Base-by-base conservation (phyloP, 30 jellyfish, hydroid and myxozoan species). In the Morbakka virulenta region DNA sequence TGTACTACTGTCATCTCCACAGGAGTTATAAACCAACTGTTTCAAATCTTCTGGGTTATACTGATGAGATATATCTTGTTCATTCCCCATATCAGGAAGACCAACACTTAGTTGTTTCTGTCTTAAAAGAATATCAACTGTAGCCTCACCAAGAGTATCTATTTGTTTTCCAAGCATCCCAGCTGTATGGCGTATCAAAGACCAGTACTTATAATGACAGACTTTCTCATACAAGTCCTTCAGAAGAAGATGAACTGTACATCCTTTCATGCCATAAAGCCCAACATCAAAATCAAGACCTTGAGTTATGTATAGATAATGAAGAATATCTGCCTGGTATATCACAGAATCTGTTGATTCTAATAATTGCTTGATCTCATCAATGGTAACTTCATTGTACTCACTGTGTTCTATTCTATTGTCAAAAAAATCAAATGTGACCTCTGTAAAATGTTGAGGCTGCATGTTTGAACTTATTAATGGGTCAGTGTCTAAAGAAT, bases 31-130 rank as follows among this genome's bases (percentile, higher is more conserved):
- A 32, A 93, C 86, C 32, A 85, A 80, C 13, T 66, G 27, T 35
- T 83, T 93, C 76, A 93, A 63, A 14, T 79, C 97, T 32, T 76
- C 70, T 25, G 96, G 99, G 4, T 95, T 96, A 21, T 74, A 93
- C 6, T 96, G 99, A 52, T 96, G 86, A 41, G 88, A 73, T 14
- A 86, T 86, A 62, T 64, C 96, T 23, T 80, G 89, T 66, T 93
- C 99, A 33, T 88, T 48, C 62, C 86, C 88, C 84, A 93, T 50
- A 62, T 94, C 96, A 30, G 97, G 97, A 71, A 94, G 74, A 13
- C 99, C 99, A 71, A 94, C 94, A 2, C 97, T 94, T 28, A 94
- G 88, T 52, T 94, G 99, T 75, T 94, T 94, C 90, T 94, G 97
- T 24, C 96, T 66, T 28, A 94, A 97, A 23, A 94, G 67, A 6